Conservation (phyloP, 2,797 vertebrate species). For the Coregonus ussuriensis region DNA sequence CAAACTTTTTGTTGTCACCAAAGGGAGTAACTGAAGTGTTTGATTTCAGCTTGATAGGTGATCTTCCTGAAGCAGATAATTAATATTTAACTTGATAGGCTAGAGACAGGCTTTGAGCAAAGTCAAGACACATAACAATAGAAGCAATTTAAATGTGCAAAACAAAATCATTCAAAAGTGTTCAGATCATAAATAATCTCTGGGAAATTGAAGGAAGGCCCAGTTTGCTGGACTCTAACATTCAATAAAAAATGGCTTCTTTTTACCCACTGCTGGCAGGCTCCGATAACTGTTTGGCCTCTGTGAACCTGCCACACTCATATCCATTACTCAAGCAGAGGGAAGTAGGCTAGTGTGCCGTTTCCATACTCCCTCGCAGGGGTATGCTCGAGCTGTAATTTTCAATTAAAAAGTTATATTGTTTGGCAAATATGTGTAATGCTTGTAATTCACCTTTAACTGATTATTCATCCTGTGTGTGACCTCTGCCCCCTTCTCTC, state of each 20-base stretch:
- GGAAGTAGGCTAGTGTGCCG: slow-evolving; percentile 22
- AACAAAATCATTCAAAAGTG: slow-evolving; percentile 65
- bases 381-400: slow-evolving; percentile 45
- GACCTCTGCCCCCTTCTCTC: slow-evolving; percentile 59
- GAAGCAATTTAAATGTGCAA: slow-evolving; percentile 72
- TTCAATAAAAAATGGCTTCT: slow-evolving; percentile 64
- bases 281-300: slow-evolving; percentile 45
- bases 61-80: slow-evolving; percentile 76
- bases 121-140: slow-evolving; percentile 65
- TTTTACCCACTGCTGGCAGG: slow-evolving; percentile 38
- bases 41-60: slow-evolving; percentile 82
- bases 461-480: slow-evolving; percentile 59
- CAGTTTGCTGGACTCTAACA: slow-evolving; percentile 41
- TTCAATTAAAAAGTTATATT: slow-evolving; percentile 50
- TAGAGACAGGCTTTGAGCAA: slow-evolving; percentile 63
- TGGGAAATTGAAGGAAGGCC: slow-evolving; percentile 47
- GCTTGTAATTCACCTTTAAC: slow-evolving; percentile 67
- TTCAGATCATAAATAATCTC: slow-evolving; percentile 60
- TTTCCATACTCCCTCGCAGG: slow-evolving; percentile 23
- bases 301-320: slow-evolving; percentile 51
- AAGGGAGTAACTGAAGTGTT: slow-evolving; percentile 75
- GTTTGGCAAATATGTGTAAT: slow-evolving; percentile 66
- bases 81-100: slow-evolving; percentile 84
- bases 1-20: slow-evolving; percentile 67
- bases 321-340: slow-evolving; percentile 52